Base-by-base conservation (phyloP, 2,888 invertebrate species). In the Melieria omissa region DNA sequence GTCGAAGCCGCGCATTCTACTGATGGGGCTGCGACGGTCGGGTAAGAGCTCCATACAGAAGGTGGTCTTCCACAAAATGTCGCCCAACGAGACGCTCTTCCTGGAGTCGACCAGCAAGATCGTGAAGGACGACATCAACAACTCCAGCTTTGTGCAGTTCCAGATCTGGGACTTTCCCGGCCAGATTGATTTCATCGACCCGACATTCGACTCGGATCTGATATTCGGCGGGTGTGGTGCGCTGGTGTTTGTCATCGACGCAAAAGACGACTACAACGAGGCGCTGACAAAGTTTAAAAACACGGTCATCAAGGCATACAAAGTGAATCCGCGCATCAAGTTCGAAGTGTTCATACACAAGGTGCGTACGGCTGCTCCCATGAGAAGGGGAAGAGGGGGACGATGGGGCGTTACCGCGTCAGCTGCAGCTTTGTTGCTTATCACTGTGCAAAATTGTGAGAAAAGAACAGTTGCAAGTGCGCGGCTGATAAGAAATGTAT, bases 51-150 rank as follows among this genome's bases (percentile, higher is more conserved):
- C 99, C 0, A 99, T 99, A 83, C 97, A 98, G 86, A 99, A 99
- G 90, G 99, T 99, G 5, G 99, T 99, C n/a, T 99, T 99, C 86
- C 99, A 99, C 87, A 99, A 99, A 89, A 99, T 99, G 97, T 98
- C 99, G 3, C 99, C 99, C 2, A 99, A 99, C 88, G 99, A 99
- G 88, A 99, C 99, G 0, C 89, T 99, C 69, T 99, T 99, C 86
- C 89, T 99, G 76, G 99, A 99, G 87, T 98, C 98, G 77, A 99
- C 99, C 65, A 98, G 97, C 86, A 97, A 99, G 90, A 97, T 99
- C 79, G 95, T 97, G 4, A 98, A 98, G 88, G 98, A 99, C 88
- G 98, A 98, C 84, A 97, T 99, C 75, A 96, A 96, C 81, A 98
- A 98, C 87, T 91, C 91, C 79, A 87, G 99, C 82, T 99, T 99